phyloP scores from a whole-genome alignment of 2,797 vertebrate genomes.

The Centropyge bicolor region DNA sequence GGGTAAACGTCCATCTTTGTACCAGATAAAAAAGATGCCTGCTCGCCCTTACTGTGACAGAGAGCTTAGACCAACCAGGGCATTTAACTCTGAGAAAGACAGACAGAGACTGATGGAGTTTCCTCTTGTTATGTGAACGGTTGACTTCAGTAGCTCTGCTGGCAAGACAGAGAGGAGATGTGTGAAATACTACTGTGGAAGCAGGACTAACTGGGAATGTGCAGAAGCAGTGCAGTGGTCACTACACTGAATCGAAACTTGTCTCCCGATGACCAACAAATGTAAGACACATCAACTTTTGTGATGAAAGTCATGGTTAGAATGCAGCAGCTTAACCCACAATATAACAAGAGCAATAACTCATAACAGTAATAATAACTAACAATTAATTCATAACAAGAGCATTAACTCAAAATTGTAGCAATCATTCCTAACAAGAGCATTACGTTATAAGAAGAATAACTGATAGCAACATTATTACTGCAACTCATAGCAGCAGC shows the following conservation, averaged over 20 bases:
- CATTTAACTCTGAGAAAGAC: constrained; percentile 18
- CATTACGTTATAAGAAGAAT: no score
- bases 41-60: background rate
- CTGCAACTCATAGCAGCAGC: background rate
- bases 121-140: background rate
- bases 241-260: background rate
- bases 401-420: no score
- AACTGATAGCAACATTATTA: background rate
- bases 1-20: background rate
- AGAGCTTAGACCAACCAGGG: constrained; percentile 7
- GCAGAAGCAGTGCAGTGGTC: background rate
- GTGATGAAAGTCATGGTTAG: background rate
- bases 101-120: constrained; percentile 14
- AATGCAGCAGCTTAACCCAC: constrained; percentile 2
- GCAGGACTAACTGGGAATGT: background rate
- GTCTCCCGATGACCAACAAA: background rate
- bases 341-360: background rate
- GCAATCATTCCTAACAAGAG: background rate
- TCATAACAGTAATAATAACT: no score
- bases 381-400: no score
- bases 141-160: no score
- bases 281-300: background rate
- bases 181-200: background rate
- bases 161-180: background rate
- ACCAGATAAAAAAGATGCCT: constrained; percentile 5